phyloP scores from a whole-genome alignment of 1,140 invertebrate genomes.

The Teleopsis dalmanni region DNA sequence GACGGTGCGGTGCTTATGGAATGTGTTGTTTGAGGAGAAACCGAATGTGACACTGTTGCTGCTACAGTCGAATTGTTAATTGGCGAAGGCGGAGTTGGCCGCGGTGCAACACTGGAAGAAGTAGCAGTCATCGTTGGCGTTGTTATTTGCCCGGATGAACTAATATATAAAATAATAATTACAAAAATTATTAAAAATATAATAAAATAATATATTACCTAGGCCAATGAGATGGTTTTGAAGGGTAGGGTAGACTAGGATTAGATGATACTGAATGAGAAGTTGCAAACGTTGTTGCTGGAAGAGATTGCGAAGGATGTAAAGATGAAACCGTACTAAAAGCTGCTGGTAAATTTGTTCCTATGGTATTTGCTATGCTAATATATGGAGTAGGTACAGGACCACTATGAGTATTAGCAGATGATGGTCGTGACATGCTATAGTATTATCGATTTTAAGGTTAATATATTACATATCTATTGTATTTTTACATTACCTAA shows the following conservation, averaged over 20 bases:
- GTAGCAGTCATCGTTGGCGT: conserved; percentile 48
- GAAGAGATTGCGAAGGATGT: conserved; percentile 8
- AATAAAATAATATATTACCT: conserved; percentile 4
- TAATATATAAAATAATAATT: conserved; percentile 7
- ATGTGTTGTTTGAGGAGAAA: conserved; percentile 25
- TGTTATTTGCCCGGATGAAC: conserved; percentile 49
- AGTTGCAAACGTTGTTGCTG: conserved; percentile 11
- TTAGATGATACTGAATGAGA: conserved; percentile 4
- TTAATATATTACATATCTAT: no score
- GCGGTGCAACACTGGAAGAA: conserved; percentile 56
- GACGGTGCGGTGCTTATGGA: conserved; percentile 12
- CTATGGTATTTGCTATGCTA: no score
- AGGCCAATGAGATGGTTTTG: conserved; percentile 12
- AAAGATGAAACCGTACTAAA: conserved; percentile 10
- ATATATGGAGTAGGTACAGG: no score
- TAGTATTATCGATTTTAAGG: no score
- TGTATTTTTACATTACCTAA: background rate
- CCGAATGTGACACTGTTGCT: conserved; percentile 16
- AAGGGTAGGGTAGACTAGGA: conserved; percentile 11
- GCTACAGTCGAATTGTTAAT: conserved; percentile 18
- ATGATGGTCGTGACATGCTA: no score
- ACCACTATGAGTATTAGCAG: conserved; percentile 11
- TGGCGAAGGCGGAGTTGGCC: conserved; percentile 56
- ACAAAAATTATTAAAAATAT: background rate
- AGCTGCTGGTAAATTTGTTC: conserved; percentile 2